phyloP scores from a whole-genome alignment of 35 echinoderm and acorn worm species.

The Hemicentrotus pulcherrimus region DNA sequence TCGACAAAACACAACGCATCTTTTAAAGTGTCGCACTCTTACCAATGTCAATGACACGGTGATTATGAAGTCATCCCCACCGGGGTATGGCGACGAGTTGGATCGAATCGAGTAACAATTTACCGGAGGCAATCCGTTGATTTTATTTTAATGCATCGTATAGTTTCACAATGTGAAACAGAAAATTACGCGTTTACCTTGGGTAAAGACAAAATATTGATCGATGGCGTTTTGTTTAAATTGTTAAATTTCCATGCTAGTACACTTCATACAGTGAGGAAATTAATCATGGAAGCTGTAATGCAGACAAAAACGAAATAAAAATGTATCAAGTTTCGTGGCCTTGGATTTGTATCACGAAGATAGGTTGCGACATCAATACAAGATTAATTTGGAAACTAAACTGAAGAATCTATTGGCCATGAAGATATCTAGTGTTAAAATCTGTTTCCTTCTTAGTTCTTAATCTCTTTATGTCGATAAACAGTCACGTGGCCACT shows the following conservation, averaged over 20 bases:
- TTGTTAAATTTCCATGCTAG: not conserved
- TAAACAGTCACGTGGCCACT: too few relatives aligned
- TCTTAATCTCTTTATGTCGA: too few relatives aligned
- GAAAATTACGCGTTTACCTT: not conserved
- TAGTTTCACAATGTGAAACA: not conserved
- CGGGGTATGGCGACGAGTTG: not conserved
- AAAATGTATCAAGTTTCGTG: too few relatives aligned
- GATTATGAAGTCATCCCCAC: not conserved
- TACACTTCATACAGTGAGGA: not conserved
- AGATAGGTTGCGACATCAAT: not conserved
- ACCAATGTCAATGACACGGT: not conserved
- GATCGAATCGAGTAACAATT: not conserved
- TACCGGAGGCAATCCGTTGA: not conserved
- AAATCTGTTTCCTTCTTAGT: too few relatives aligned
- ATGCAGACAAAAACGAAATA: too few relatives aligned
- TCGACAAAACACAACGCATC: too few relatives aligned
- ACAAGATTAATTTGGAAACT: not conserved
- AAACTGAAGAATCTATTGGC: too few relatives aligned
- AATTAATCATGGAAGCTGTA: too few relatives aligned
- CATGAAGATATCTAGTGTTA: too few relatives aligned
- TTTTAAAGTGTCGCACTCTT: not conserved
- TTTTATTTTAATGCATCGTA: not conserved
- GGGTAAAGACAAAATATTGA: not conserved
- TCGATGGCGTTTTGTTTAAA: not conserved
- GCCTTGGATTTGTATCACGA: too few relatives aligned